phyloP scores from a whole-genome alignment of 2,888 invertebrate genomes.

The Oxyteleia sp. region DNA sequence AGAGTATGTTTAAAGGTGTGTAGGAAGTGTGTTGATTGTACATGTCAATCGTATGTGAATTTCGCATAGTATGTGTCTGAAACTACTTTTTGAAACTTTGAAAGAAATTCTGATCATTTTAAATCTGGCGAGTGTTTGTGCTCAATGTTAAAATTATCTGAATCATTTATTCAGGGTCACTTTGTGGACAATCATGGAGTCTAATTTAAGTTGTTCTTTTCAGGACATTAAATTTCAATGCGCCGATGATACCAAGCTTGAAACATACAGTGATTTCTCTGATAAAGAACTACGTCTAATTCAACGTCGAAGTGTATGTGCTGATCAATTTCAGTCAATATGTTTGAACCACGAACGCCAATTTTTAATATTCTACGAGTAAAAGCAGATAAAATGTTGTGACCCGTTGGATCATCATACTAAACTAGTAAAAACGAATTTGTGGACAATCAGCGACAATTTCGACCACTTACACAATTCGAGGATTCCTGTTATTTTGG shows the following conservation, averaged over 20 bases:
- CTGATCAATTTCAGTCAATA: constrained; percentile 13
- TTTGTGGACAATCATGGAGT: constrained; percentile 3
- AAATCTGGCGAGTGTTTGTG: too few relatives aligned
- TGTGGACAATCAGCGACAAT: constrained; percentile 10
- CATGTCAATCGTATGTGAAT: not conserved
- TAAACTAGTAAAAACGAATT: constrained; percentile 2
- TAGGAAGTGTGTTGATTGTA: too few relatives aligned
- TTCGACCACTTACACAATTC: constrained; percentile 14
- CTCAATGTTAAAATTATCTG: constrained; percentile 4
- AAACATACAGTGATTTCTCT: constrained; percentile 15
- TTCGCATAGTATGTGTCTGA: not conserved
- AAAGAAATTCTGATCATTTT: not conserved
- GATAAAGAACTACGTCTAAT: too few relatives aligned
- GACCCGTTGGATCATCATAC: constrained; percentile 13
- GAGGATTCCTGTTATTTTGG: constrained; percentile 7
- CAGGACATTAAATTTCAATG: constrained; percentile 15
- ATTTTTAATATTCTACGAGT: constrained; percentile 16
- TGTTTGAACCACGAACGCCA: constrained; percentile 12
- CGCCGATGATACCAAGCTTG: not conserved
- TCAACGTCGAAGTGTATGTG: constrained; percentile 21
- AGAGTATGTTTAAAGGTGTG: not conserved
- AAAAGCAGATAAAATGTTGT: constrained; percentile 22
- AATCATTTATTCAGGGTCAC: constrained; percentile 1
- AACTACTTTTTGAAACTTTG: not conserved
- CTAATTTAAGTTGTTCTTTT: constrained; percentile 18